Base-by-base conservation (phyloP, 2,797 vertebrate species). In the Poeciliopsis turneri region DNA sequence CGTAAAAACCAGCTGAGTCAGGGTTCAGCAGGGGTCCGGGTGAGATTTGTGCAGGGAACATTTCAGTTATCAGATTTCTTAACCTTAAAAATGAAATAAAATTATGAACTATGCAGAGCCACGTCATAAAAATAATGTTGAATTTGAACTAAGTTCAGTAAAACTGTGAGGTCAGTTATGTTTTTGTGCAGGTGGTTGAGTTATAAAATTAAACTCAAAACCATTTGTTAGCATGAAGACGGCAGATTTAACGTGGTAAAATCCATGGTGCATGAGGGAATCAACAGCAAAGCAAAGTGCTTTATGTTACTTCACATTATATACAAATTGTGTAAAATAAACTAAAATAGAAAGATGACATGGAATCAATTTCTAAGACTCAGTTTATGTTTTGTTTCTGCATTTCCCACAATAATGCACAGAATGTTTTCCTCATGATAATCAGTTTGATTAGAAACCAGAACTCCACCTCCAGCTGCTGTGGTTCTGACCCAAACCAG, bases 1-100 rank as follows among this genome's bases (percentile, higher is more conserved):
- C 72, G 59, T 28, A n/a, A 68, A 61, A 51, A 66, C 45, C 36
- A 25, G 78, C 68, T 66, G 76, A 78, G 30, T 39, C 33, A 66
- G 64, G 64, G 18, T 66, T 66, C 7, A 20, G 16, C 33, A 23
- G 18, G 20, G 20, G 64, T 66, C 36, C 39, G 39, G 64, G 33
- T 23, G 36, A 39, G 18, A 11, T 12, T 16, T 36, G 16, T 64
- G 5, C 30, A 20, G 20, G 30, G 15, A 33, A 33, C 13, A 5
- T 20, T 66, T 39, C 33, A 66, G 8, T 36, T 66, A 33, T 36
- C 30, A 64, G 61, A 18, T 64, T 64, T 64, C 16, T 64, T 18
- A 20, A 36, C 20, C 33, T 66, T 66, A 20, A 66, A 66, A 66
- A 30, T 30, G 5, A 59, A 59, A 30, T 15, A 59, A 59, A 30